These are phyloP conservation scores for Amblyjoppa fuscipennis DNA, from an alignment of 2,888 invertebrate genomes.

Conservation along the genomic window DNA sequence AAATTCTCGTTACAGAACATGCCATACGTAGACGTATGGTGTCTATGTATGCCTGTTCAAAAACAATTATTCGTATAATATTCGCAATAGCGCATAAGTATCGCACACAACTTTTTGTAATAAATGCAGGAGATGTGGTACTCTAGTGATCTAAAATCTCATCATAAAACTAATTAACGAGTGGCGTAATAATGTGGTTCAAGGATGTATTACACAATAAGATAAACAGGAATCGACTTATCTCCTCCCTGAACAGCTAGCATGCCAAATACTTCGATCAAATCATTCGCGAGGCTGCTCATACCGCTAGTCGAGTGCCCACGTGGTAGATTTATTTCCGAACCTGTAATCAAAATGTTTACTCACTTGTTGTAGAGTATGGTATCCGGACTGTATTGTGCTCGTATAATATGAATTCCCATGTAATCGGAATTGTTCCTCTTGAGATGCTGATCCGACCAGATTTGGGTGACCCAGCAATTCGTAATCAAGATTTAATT, in stretches of 20 bases:
- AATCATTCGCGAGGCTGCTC: neutral
- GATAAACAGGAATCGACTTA: neutral
- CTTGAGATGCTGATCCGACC: slow-evolving; percentile 93
- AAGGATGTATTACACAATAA: slow-evolving; percentile 4
- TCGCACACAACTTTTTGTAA: too few relatives aligned
- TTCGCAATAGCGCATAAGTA: too few relatives aligned
- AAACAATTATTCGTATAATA: too few relatives aligned
- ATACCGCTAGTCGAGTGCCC: slow-evolving; percentile 2
- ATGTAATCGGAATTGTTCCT: slow-evolving; percentile 95
- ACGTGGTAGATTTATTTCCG: neutral
- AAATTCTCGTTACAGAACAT: too few relatives aligned
- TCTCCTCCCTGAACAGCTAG: neutral
- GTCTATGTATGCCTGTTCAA: too few relatives aligned
- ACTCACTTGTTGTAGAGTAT: slow-evolving; percentile 96
- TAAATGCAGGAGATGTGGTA: too few relatives aligned
- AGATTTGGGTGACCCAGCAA: slow-evolving; percentile 95
- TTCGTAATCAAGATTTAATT: slow-evolving; percentile 95
- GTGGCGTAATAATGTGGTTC: slow-evolving; percentile 2
- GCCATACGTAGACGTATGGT: too few relatives aligned
- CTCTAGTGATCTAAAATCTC: neutral
- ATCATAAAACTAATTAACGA: slow-evolving; percentile 46
- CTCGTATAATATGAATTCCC: slow-evolving; percentile 93
- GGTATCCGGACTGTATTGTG: slow-evolving; percentile 94
- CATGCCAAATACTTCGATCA: slow-evolving; percentile 1
- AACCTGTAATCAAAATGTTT: slow-evolving; percentile 33